phyloP scores from a whole-genome alignment of 2,113 vertebrate species.

The Polypterus bichir region DNA sequence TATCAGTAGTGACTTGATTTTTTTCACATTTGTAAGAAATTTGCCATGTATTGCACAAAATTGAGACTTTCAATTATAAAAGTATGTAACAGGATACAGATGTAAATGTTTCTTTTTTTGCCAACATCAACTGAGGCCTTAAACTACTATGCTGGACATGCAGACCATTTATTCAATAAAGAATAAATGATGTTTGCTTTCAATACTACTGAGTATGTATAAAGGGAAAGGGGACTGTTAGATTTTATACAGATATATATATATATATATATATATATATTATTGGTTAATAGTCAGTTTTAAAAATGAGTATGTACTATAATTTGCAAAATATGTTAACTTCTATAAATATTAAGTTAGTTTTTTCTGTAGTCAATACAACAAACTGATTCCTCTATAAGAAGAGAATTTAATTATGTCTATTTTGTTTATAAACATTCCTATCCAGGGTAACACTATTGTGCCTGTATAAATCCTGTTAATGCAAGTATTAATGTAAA shows the following conservation, averaged over 20 bases:
- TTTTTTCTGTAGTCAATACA: conserved; percentile 32
- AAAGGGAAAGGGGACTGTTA: conserved; percentile 63
- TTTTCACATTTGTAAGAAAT: conserved; percentile 44
- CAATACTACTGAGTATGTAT: conserved; percentile 95
- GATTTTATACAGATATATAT: conserved; percentile 53
- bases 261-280: conserved; percentile 29
- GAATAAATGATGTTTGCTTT: conserved; percentile 52
- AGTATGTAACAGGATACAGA: conserved; percentile 41
- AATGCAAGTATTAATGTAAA: conserved; percentile 50
- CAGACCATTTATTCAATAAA: conserved; percentile 38
- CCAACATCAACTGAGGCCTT: conserved; percentile 82
- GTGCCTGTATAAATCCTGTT: conserved; percentile 65
- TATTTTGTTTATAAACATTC: conserved; percentile 50
- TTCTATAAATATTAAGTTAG: conserved; percentile 48
- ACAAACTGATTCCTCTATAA: conserved; percentile 31
- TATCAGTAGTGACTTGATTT: conserved; percentile 33
- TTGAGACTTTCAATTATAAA: conserved; percentile 31
- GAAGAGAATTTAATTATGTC: conserved; percentile 39
- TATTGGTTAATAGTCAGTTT: conserved; percentile 39
- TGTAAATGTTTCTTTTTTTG: conserved; percentile 52
- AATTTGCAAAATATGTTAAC: conserved; percentile 52
- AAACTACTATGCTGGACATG: conserved; percentile 75
- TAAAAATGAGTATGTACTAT: conserved; percentile 57
- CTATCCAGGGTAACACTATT: conserved; percentile 69
- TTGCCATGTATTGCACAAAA: conserved; percentile 53